These are phyloP conservation scores for Liparis tanakae DNA, from an alignment of 2,797 vertebrate species.

Conservation along the genomic window DNA sequence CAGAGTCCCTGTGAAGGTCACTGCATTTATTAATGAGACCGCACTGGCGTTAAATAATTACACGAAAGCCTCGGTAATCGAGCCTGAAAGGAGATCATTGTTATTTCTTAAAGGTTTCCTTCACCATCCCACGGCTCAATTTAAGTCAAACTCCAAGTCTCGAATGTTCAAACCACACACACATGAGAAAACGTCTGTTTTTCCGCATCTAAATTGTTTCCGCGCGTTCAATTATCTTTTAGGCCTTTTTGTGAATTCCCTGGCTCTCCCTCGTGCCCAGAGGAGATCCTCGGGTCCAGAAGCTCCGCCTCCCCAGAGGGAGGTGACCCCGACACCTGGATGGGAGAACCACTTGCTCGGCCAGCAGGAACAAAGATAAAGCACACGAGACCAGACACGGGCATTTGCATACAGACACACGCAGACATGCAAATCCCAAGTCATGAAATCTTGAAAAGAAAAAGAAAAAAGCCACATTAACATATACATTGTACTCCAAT, in stretches of 20 bases:
- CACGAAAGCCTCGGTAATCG: conserved; percentile 37
- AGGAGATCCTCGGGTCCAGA: conserved; percentile 26
- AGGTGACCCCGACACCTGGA: conserved; percentile 37
- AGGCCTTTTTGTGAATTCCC: conserved; percentile 67
- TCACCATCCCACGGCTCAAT: conserved; percentile 36
- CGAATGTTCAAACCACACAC: not conserved
- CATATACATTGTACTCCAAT: not conserved
- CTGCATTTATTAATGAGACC: conserved; percentile 52
- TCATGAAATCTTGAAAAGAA: not conserved
- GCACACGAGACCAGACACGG: not conserved
- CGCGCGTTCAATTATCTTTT: conserved; percentile 55
- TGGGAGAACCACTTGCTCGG: conserved; percentile 57
- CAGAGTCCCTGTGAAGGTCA: conserved; percentile 60
- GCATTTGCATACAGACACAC: not conserved
- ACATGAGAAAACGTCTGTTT: conserved; percentile 13
- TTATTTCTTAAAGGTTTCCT: conserved; percentile 28
- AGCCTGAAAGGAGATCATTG: conserved; percentile 28
- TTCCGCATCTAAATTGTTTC: conserved; percentile 43
- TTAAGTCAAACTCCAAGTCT: conserved; percentile 17
- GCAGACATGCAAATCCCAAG: not conserved
- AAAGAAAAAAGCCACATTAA: not conserved
- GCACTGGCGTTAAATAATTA: conserved; percentile 51
- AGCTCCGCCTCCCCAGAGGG: conserved; percentile 34
- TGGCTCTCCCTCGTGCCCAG: conserved; percentile 67
- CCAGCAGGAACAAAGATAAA: conserved; percentile 41